Conservation (phyloP, 2,113 vertebrate species). For the Oceanodroma tethys region DNA sequence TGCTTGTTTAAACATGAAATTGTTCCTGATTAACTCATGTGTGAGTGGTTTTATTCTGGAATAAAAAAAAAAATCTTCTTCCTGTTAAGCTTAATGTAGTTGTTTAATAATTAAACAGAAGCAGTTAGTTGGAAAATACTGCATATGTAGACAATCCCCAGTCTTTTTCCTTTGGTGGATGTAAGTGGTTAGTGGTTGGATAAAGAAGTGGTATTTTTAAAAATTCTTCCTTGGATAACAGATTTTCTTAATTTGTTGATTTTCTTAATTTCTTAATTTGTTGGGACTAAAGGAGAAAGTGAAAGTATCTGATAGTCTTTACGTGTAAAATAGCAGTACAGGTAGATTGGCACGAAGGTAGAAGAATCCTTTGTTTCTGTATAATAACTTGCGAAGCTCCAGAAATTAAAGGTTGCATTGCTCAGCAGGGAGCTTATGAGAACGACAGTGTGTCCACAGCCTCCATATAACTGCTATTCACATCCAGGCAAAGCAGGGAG, state of each 20-base stretch:
- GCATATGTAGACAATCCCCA: background rate
- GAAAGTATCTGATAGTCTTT: background rate
- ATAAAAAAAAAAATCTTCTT: background rate
- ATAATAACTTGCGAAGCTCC: background rate
- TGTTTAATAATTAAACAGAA: constrained; percentile 47
- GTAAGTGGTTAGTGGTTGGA: background rate
- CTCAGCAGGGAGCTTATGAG: background rate
- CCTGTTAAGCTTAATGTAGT: background rate
- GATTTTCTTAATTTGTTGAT: background rate
- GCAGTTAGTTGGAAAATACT: constrained; percentile 1
- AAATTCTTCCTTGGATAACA: background rate
- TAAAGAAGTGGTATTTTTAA: background rate
- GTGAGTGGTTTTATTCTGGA: background rate
- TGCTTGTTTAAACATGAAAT: constrained; percentile 9
- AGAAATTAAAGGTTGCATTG: background rate
- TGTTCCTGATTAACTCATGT: background rate
- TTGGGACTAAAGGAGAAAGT: background rate
- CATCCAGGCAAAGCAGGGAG: background rate
- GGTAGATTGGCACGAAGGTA: background rate
- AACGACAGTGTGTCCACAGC: background rate
- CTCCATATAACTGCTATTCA: background rate
- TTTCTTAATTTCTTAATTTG: background rate
- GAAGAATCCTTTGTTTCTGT: background rate
- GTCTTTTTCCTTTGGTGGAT: background rate
- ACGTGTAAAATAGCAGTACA: background rate